A percentile compares a stretch with the other conserved stretches of the same genome.
phyloP scores from a whole-genome alignment of 2,888 invertebrate genomes.

The Ceramica pisi region DNA sequence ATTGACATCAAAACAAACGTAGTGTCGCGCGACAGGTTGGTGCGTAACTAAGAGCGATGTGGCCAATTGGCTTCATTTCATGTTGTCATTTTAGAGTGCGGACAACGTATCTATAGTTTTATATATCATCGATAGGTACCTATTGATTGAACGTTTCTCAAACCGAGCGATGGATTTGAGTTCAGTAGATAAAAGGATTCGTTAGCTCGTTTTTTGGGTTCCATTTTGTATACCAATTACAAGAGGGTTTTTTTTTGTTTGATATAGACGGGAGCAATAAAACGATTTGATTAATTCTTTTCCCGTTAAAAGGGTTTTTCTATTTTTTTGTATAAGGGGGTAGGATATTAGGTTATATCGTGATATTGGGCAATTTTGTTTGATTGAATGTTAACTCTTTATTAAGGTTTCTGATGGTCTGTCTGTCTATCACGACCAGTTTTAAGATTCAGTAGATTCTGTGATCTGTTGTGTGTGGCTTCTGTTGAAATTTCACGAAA shows the following conservation, averaged over 20 bases:
- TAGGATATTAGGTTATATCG: background rate
- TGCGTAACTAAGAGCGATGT: too few relatives aligned
- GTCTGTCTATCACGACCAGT: too few relatives aligned
- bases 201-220: constrained; percentile 33
- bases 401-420: too few relatives aligned
- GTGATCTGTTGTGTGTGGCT: too few relatives aligned
- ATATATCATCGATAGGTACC: too few relatives aligned
- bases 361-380: constrained; percentile 10
- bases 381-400: constrained; percentile 13
- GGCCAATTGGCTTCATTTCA: too few relatives aligned
- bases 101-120: too few relatives aligned
- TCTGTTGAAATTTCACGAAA: too few relatives aligned
- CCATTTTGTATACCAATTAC: constrained; percentile 47
- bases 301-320: constrained; percentile 7
- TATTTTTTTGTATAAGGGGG: constrained; percentile 5
- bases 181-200: constrained; percentile 45
- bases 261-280: constrained; percentile 25
- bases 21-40: too few relatives aligned
- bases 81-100: too few relatives aligned
- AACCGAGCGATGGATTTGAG: constrained; percentile 19
- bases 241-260: constrained; percentile 42
- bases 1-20: too few relatives aligned
- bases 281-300: constrained; percentile 48
- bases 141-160: constrained; percentile 21
- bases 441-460: too few relatives aligned